Evolutionary conservation across 2,113 vertebrate species (phyloP).

Genomic region (Silurus asotus): DNA sequence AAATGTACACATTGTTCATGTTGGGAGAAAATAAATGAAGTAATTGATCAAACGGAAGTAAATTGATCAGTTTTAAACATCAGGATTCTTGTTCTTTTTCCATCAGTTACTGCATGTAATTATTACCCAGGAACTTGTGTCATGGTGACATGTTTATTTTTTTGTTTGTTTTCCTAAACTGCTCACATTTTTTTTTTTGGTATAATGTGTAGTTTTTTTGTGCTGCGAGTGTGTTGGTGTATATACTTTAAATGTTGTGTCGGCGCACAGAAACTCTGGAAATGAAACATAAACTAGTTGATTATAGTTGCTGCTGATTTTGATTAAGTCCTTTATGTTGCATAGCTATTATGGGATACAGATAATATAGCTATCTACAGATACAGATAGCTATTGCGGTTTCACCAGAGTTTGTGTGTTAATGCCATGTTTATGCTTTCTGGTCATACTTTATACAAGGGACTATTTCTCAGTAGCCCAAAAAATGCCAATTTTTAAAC

Average conservation of each 20-base stretch:
- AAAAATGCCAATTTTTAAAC: neutral
- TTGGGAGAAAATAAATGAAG: no score
- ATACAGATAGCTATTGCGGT: neutral
- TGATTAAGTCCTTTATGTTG: neutral
- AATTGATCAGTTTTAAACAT: conserved; percentile 39
- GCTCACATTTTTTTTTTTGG: conserved; percentile 13
- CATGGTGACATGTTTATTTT: neutral
- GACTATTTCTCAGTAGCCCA: conserved; percentile 1
- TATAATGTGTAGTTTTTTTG: conserved; percentile 24
- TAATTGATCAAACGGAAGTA: neutral
- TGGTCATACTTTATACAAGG: conserved; percentile 49
- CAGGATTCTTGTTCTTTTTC: conserved; percentile 51
- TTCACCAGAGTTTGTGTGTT: conserved; percentile 32
- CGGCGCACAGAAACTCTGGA: conserved; percentile 34
- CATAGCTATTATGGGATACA: neutral
- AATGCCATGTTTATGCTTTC: conserved; percentile 19
- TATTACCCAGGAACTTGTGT: neutral
- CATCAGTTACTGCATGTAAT: conserved; percentile 39
- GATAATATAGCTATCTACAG: no score
- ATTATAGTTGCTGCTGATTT: neutral
- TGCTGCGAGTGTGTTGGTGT: neutral
- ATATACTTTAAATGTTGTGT: conserved; percentile 15
- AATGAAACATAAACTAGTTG: neutral
- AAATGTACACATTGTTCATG: neutral
- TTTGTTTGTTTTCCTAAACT: neutral